A percentile compares a stretch with the other conserved stretches of the same genome.
Evolutionary conservation across 2,113 vertebrate genomes (phyloP).

Genomic region (Puntigrus tetrazona): DNA sequence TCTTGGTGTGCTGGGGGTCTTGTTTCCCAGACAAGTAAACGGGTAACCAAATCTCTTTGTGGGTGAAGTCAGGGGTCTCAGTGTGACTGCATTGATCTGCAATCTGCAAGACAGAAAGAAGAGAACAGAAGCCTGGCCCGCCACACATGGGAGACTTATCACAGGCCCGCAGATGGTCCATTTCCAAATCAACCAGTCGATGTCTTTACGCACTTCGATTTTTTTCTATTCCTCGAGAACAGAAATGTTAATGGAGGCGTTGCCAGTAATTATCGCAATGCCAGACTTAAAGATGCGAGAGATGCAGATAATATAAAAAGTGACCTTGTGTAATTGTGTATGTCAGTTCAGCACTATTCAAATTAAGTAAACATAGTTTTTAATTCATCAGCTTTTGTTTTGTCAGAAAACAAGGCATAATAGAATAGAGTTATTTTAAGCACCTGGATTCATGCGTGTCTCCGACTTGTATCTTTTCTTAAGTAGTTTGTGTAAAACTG

Average conservation of each 20-base stretch:
- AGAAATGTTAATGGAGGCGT: background rate
- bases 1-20: constrained; percentile 62
- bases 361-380: background rate
- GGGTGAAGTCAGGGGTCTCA: constrained; percentile 73
- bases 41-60: constrained; percentile 73
- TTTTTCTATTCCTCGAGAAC: constrained; percentile 5
- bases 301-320: background rate
- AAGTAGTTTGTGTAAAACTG: background rate
- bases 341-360: background rate
- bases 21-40: constrained; percentile 65
- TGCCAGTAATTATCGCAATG: constrained; percentile 29
- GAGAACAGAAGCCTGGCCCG: constrained; percentile 65
- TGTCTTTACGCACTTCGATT: constrained; percentile 8
- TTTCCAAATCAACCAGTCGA: constrained; percentile 25
- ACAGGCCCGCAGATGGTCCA: constrained; percentile 28
- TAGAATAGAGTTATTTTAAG: background rate
- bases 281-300: background rate
- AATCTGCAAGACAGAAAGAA: constrained; percentile 59
- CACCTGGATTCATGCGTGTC: background rate
- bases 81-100: constrained; percentile 73
- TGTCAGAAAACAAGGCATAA: background rate
- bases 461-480: background rate
- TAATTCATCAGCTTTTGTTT: background rate
- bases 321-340: background rate
- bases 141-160: constrained; percentile 47